These are phyloP conservation scores for Balaeniceps rex DNA, from an alignment of 2,113 vertebrate species.

Conservation along the genomic window DNA sequence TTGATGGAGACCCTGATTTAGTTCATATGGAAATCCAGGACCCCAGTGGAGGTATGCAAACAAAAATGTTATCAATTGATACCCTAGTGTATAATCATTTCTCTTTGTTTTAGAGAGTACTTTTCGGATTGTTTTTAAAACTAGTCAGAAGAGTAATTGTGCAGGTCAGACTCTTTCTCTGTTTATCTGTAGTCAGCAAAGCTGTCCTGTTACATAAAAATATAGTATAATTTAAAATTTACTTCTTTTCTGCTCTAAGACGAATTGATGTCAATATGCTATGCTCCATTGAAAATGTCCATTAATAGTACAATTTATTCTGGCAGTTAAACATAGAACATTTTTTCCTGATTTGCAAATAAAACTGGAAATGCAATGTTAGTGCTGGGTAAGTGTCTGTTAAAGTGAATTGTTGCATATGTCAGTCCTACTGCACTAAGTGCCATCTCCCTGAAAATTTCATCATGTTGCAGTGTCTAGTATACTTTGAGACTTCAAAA, in stretches of 20 bases:
- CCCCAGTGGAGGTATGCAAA: slow-evolving; percentile 83
- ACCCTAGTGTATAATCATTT: background rate
- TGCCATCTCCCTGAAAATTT: background rate
- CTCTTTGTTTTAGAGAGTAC: background rate
- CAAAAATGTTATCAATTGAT: background rate
- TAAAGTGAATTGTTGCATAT: background rate
- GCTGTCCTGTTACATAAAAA: background rate
- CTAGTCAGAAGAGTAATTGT: background rate
- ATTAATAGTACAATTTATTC: slow-evolving; percentile 41
- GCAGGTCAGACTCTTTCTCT: background rate
- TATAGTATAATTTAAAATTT: background rate
- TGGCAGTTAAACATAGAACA: background rate
- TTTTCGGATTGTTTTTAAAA: background rate
- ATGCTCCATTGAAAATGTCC: background rate
- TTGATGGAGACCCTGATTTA: slow-evolving; percentile 87
- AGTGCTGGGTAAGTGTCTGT: background rate
- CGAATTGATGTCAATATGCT: background rate
- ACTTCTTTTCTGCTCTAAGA: slow-evolving; percentile 11
- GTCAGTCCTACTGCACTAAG: background rate
- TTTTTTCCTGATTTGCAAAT: slow-evolving; percentile 17
- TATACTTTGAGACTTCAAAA: background rate
- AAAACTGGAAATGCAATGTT: background rate
- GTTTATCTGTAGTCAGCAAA: slow-evolving; percentile 6
- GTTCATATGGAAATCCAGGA: slow-evolving; percentile 97
- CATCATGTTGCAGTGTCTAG: background rate